Conservation (phyloP, 2,888 invertebrate species). For the Pycnomerus fuliginosus region DNA sequence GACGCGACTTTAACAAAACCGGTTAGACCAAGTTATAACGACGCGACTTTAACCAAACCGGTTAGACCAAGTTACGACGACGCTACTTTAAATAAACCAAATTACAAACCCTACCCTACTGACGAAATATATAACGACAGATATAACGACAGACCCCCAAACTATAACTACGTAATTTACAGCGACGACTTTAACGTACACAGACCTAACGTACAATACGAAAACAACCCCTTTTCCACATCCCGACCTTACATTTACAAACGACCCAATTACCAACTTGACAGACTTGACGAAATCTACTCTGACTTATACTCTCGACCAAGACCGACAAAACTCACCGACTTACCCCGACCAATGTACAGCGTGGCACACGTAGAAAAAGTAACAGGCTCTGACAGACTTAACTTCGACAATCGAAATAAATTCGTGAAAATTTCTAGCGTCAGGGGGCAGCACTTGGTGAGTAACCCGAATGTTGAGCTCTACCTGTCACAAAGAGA, state of each 20-base stretch:
- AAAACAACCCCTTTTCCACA: constrained; percentile 35
- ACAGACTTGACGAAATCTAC: constrained; percentile 18
- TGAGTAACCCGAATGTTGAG: constrained; percentile 17
- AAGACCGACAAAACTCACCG: no score
- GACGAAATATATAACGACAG: no score
- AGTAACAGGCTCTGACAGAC: constrained; percentile 17
- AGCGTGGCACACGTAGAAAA: constrained; percentile 24
- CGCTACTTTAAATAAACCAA: no score
- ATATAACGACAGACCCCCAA: no score
- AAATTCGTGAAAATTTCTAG: constrained; percentile 37
- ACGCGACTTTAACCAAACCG: constrained; percentile 7
- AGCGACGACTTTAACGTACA: constrained; percentile 15
- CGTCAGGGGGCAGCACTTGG: constrained; percentile 28
- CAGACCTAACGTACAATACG: constrained; percentile 24
- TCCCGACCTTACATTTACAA: constrained; percentile 34
- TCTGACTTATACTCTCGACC: constrained; percentile 26
- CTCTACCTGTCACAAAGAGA: constrained; percentile 28
- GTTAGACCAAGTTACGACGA: constrained; percentile 6
- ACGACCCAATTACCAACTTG: constrained; percentile 17
- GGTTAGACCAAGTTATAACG: neutral
- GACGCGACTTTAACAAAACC: no score
- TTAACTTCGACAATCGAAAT: no score
- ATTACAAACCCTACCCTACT: no score
- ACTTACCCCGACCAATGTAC: constrained; percentile 21
- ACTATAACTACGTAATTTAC: constrained; percentile 6